Conservation (phyloP, 2,888 invertebrate species). For the Scelioninae gen. 2 region DNA sequence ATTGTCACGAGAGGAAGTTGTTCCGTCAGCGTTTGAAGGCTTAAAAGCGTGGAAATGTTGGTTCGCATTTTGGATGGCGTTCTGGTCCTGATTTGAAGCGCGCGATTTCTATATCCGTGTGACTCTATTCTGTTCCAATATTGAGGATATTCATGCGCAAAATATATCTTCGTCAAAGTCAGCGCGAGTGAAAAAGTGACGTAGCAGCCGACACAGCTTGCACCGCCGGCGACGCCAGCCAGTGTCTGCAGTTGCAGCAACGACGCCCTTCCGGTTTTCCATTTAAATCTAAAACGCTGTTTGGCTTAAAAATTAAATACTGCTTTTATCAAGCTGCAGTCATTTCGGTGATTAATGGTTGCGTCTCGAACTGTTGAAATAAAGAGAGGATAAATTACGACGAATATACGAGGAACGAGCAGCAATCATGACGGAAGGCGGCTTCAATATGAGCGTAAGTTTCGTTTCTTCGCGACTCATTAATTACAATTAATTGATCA, state of each 20-base stretch:
- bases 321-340: constrained; percentile 58
- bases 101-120: constrained; percentile 48
- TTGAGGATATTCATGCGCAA: constrained; percentile 60
- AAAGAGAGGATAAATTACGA: constrained; percentile 47
- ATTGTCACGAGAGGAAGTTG: constrained; percentile 45
- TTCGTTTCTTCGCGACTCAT: neutral
- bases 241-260: constrained; percentile 43
- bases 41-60: constrained; percentile 51
- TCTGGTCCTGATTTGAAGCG: constrained; percentile 54
- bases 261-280: constrained; percentile 56
- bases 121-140: constrained; percentile 57
- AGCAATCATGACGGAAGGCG: constrained; percentile 62
- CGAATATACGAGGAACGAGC: constrained; percentile 9
- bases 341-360: constrained; percentile 61
- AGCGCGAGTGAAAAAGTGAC: constrained; percentile 61
- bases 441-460: constrained; percentile 64
- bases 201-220: constrained; percentile 57
- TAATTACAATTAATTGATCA: constrained; percentile 11
- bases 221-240: constrained; percentile 35
- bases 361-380: constrained; percentile 55
- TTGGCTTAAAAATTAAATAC: constrained; percentile 59
- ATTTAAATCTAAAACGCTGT: constrained; percentile 59
- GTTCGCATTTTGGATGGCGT: constrained; percentile 55
- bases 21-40: constrained; percentile 43
- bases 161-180: constrained; percentile 63